phyloP scores from a whole-genome alignment of 2,888 invertebrate genomes.

The Notocelia uddmanniana region DNA sequence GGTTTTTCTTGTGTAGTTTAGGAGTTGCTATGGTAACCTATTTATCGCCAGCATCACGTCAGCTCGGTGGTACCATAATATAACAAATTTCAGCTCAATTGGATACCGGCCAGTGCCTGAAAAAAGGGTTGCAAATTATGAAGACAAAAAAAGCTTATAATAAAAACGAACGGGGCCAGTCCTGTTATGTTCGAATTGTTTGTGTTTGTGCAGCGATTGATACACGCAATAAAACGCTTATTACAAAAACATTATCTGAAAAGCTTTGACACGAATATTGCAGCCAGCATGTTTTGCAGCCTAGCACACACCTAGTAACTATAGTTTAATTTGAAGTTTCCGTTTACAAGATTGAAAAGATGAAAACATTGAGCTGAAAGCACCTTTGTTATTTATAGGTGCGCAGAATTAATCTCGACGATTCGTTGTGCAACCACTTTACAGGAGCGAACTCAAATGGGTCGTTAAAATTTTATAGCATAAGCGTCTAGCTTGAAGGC shows the following conservation, averaged over 20 bases:
- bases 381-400: conserved; percentile 8
- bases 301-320: not conserved
- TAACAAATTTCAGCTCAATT: too few relatives aligned
- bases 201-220: conserved; percentile 28
- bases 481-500: conserved; percentile 26
- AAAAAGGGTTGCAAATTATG: too few relatives aligned
- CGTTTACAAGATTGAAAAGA: not conserved
- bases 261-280: conserved; percentile 28
- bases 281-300: not conserved
- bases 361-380: not conserved
- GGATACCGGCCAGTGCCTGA: too few relatives aligned
- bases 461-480: conserved; percentile 32
- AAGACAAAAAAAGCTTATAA: too few relatives aligned
- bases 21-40: too few relatives aligned
- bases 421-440: conserved; percentile 35
- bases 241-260: conserved; percentile 23
- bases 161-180: not conserved
- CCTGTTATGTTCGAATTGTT: conserved; percentile 31
- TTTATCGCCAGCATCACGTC: too few relatives aligned
- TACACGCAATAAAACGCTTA: conserved; percentile 26
- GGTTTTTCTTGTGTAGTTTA: too few relatives aligned
- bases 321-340: not conserved
- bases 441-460: conserved; percentile 27
- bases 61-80: too few relatives aligned
- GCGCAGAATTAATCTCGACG: conserved; percentile 21